These are phyloP conservation scores for Hemiprocne comata DNA, from an alignment of 2,113 vertebrate species.

Conservation along the genomic window DNA sequence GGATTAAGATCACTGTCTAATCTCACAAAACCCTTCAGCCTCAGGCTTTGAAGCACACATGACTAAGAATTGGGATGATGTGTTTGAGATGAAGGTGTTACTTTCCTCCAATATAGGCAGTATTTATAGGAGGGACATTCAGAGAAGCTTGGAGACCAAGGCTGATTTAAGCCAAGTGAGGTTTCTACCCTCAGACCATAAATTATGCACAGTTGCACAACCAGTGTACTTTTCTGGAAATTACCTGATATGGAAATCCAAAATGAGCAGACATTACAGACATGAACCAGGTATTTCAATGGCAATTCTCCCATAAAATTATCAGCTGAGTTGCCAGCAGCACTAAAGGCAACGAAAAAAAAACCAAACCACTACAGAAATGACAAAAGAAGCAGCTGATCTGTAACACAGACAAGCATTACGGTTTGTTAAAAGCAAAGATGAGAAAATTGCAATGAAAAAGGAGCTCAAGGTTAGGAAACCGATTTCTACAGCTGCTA, in stretches of 20 bases:
- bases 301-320: background rate
- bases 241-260: fast-evolving
- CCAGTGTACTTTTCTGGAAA: background rate
- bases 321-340: background rate
- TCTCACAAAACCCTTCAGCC: background rate
- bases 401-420: background rate
- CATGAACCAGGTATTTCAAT: background rate
- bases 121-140: background rate
- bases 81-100: background rate
- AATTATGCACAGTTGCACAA: background rate
- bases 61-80: background rate
- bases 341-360: background rate
- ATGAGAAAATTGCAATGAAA: background rate
- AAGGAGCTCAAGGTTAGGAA: background rate
- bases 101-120: background rate
- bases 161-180: background rate
- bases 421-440: background rate
- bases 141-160: background rate
- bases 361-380: background rate
- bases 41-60: background rate
- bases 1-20: background rate
- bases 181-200: background rate
- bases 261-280: background rate
- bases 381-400: background rate
- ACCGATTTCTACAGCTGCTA: background rate